Evolutionary conservation across 2,113 vertebrate species (phyloP).

Genomic region (Emydocephalus ijimae): DNA sequence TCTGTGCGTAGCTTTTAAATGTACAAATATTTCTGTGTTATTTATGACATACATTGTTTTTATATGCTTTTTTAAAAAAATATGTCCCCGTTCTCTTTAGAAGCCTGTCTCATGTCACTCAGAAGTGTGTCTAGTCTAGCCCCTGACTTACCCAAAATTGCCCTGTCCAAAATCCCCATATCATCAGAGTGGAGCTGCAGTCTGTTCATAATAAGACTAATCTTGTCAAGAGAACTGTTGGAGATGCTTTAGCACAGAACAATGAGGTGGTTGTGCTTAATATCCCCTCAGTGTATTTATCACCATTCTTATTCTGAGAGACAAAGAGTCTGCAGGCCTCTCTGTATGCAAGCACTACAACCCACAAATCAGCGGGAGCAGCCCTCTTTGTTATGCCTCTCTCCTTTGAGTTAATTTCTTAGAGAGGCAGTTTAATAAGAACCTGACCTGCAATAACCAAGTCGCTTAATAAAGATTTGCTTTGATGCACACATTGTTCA

Average conservation of each 20-base stretch:
- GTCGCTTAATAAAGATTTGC: conserved; percentile 34
- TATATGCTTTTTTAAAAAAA: background rate
- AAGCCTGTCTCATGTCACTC: background rate
- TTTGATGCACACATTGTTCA: conserved; percentile 31
- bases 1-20: background rate
- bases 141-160: background rate
- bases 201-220: background rate
- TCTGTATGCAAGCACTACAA: background rate
- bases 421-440: background rate
- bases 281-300: background rate
- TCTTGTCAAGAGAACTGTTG: background rate
- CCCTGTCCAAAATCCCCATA: background rate
- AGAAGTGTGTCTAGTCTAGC: background rate
- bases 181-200: background rate
- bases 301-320: background rate
- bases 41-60: background rate
- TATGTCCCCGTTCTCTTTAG: background rate
- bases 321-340: background rate
- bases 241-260: background rate
- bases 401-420: conserved; percentile 30
- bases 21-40: background rate
- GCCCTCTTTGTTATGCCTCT: background rate
- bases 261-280: background rate
- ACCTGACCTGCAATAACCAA: conserved; percentile 19
- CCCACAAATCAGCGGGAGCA: background rate